Evolutionary conservation across 2,797 vertebrate genomes (phyloP).

Genomic region (Acrossocheilus fasciatus): DNA sequence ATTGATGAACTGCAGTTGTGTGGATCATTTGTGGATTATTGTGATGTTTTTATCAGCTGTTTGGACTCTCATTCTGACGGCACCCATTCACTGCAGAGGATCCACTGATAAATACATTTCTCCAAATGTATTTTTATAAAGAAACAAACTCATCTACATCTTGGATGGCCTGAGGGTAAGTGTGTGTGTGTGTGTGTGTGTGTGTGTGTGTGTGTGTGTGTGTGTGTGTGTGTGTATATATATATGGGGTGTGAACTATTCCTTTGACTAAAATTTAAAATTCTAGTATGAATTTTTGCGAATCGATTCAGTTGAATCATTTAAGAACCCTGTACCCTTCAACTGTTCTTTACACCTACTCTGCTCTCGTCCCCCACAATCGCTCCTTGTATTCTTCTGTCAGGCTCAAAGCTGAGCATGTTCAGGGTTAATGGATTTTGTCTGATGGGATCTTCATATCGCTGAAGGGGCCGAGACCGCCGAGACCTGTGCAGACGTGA

Average conservation of each 20-base stretch:
- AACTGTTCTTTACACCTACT: neutral
- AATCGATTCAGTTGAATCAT: neutral
- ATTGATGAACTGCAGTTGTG: no score
- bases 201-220: no score
- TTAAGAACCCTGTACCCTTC: neutral
- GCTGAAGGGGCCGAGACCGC: constrained; percentile 47
- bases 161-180: no score
- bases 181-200: no score
- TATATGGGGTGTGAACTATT: neutral
- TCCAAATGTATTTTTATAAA: no score
- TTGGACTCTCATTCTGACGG: no score
- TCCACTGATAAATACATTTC: no score
- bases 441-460: constrained; percentile 65
- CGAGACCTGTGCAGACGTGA: constrained; percentile 26
- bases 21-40: no score
- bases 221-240: no score
- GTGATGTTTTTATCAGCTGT: no score
- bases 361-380: constrained; percentile 62
- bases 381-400: constrained; percentile 65
- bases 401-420: constrained; percentile 68
- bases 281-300: neutral
- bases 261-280: neutral
- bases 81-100: no score
- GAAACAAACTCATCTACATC: no score
- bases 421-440: constrained; percentile 74